Base-by-base conservation (phyloP, 2,797 vertebrate species). In the Calcarius lapponicus region DNA sequence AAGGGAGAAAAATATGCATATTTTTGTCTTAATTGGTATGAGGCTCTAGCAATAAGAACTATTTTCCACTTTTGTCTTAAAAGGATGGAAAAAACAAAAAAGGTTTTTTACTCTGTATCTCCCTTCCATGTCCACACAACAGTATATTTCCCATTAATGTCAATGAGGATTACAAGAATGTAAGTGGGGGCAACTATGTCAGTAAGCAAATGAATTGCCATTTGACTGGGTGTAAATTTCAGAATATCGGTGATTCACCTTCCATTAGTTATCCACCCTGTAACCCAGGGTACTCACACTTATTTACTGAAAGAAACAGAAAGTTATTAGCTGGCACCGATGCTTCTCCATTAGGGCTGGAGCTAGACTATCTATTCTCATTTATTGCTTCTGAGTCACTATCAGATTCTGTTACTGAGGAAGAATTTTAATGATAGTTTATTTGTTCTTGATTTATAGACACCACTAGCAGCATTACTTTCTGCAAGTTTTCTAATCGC, bases 371-470 rank as follows among this genome's bases (percentile, higher is more conserved):
- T 53, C 76, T 87, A 56, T 81, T 95, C 86, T 83, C 9, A 6
- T 42, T 82, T 85, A 76, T 19, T 92, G 57, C 74, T 74, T 87
- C 83, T 89, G 92, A 94, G 69, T 81, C 82, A 61, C 80, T 86
- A 83, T 78, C 70, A 88, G 76, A 88, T 86, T 91, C 65, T 83
- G 43, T 60, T 92, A 66, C 73, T 79, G 47, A 61, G 60, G 62
- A 80, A 95, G 76, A 96, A 94, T 93, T 83, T 88, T 88, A 91
- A 91, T 84, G 72, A 76, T 29, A 79, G 69, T 79, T 94, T 96
- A 78, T 93, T 92, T 92, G 69, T 62, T 66, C 36, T 71, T 80
- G 54, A 93, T 86, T 87, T 89, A 83, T 5, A 91, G 47, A 64
- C 54, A 72, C 20, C 29, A 51, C 58, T 80, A 43, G 31, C 32